Evolutionary conservation across 1,140 invertebrate genomes (phyloP), one percentile per base, ranked within the genome.

Genomic region (Xylocopa sonorina): DNA sequence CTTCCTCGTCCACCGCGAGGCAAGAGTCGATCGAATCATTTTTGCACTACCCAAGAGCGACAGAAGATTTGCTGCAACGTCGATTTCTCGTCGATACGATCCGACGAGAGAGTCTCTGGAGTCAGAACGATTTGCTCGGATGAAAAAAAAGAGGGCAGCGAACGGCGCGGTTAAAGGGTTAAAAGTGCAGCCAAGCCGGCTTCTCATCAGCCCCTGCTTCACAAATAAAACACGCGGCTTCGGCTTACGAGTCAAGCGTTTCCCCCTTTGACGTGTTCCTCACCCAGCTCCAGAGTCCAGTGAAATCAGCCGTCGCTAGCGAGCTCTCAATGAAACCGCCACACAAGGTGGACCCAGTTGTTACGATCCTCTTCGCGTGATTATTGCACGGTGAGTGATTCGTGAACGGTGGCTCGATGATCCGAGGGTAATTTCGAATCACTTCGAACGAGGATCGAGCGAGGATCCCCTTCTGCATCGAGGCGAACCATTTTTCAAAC

Each of bases 211-310:
- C n/a, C 62, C 24, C 62, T 66, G 73, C 41, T 68, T 53, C n/a
- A 24, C 48, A 41, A 34, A 66, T 41, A 55, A 55, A 53, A 50
- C 72, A 46, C 60, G 58, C 58, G 46, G 57, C 29, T 9, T 60
- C 32, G 34, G 73, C 62, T 75, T 75, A 75, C 62, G 32, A 66
- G 55, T 75, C 73, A 55, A 71, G 50, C 67, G 51, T 29, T 12
- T 24, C 38, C n/a, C 34, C 38, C n/a, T 41, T 67, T 34, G 57
- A 48, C 34, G 69, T 41, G 73, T 57, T 38, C 71, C n/a, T 51
- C 63, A 38, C 9, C 43, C 46, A 32, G 29, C 18, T 64, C 14
- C 32, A n/a, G n/a, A n/a, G 9, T 34, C 38, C 57, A 10, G 34
- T 41, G 46, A 64, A 75, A 41, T 75, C 48, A 38, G 34, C 60